Evolutionary conservation across 2,888 invertebrate genomes (phyloP), one percentile per base, ranked within the genome.

Genomic region (Mamestra brassicae): DNA sequence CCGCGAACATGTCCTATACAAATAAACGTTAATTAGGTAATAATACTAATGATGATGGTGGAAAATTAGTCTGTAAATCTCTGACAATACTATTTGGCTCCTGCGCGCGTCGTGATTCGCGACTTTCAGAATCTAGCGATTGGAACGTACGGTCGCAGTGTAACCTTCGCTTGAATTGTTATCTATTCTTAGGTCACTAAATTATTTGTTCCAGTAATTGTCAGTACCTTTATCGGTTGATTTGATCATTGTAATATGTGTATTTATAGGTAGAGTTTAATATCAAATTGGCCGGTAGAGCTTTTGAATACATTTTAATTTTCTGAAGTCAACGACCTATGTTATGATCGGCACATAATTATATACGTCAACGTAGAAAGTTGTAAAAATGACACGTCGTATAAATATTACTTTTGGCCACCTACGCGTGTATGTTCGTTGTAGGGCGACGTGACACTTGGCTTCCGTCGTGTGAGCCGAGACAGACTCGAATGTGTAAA

Each of bases 151-250:
- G 85, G 70, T 85, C 83, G 85, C 81, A 66, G 75, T 65, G 72
- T 87, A 89, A 90, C 91, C 93, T 93, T 93, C 90, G 85, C 76
- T 86, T 87, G 87, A 87, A 86, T 73, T 78, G 69, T 73, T 63
- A 72, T 89, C 91, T 92, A 91, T 91, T 92, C 89, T 91, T 87
- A 86, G 85, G 80, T 73, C 85, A 86, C 84, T 87, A 88, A 89
- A 66, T 80, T 69, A 90, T 87, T 87, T 86, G 84, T 88, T 89
- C 85, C 80, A 89, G 81, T 89, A 84, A 89, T 89, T 88, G 87
- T 86, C 78, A 76, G 52, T 60, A 47, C 11, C 57, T 66, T 63
- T 61, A 82, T 58, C 61, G 34, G 47, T 50, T 45, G 50, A 78
- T 72, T 80, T 50, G 47, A 65, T 76, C 34, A 61, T 57, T 80